phyloP scores from a whole-genome alignment of 2,113 vertebrate genomes.

The Salvelinus sp. region DNA sequence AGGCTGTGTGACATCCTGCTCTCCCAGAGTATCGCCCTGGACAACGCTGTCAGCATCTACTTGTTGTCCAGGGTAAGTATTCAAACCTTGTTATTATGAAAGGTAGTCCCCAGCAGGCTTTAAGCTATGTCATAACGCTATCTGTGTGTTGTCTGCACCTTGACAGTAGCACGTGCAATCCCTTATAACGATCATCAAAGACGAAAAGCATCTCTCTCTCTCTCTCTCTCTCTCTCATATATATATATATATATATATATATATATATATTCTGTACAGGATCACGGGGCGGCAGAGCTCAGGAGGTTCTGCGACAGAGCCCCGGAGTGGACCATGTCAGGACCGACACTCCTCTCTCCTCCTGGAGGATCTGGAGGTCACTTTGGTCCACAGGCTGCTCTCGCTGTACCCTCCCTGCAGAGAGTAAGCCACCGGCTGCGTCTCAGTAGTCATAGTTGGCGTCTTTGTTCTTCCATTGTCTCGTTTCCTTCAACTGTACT shows the following conservation, averaged over 20 bases:
- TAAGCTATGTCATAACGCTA: neutral
- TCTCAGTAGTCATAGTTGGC: no score
- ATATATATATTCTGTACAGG: constrained; percentile 62
- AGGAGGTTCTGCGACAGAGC: constrained; percentile 67
- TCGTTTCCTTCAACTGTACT: no score
- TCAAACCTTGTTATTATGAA: no score
- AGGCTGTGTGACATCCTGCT: constrained; percentile 87
- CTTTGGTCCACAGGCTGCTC: constrained; percentile 57
- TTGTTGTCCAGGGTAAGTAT: constrained; percentile 82
- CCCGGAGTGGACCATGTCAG: neutral
- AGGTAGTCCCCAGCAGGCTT: neutral
- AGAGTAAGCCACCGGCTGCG: constrained; percentile 13
- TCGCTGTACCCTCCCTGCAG: constrained; percentile 38
- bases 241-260: no score
- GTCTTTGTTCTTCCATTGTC: no score
- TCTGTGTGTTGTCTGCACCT: neutral
- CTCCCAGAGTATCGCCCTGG: constrained; percentile 79
- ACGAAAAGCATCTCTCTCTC: neutral
- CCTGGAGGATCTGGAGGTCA: constrained; percentile 57
- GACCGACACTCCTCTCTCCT: constrained; percentile 34
- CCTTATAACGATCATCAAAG: no score
- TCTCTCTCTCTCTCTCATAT: neutral
- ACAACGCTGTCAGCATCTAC: constrained; percentile 81
- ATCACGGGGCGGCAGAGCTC: constrained; percentile 79
- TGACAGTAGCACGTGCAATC: neutral